Evolutionary conservation across 2,113 vertebrate genomes (phyloP).

Genomic region (Callipepla squamata): DNA sequence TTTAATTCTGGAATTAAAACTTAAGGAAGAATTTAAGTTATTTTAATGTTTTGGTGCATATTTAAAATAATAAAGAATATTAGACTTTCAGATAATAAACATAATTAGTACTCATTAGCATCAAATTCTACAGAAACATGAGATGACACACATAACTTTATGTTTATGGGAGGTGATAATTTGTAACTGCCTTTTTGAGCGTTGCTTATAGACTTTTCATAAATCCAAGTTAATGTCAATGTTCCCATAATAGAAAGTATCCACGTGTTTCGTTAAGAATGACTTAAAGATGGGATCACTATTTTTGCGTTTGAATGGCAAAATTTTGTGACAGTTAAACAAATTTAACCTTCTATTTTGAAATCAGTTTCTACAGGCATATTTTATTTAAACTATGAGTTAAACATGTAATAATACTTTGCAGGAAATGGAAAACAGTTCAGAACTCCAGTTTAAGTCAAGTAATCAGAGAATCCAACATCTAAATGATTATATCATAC

Average conservation of each 20-base stretch:
- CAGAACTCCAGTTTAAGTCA: neutral
- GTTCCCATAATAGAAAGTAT: neutral
- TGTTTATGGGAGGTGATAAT: neutral
- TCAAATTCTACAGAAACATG: neutral
- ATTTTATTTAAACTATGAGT: neutral
- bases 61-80: neutral
- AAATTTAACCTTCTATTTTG: neutral
- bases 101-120: neutral
- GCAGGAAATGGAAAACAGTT: neutral
- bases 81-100: neutral
- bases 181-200: neutral
- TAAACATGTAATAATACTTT: neutral
- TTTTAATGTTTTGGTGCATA: neutral
- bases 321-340: neutral
- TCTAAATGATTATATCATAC: neutral
- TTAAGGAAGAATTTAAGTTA: rapidly evolving
- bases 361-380: neutral
- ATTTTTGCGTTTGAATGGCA: neutral
- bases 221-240: neutral
- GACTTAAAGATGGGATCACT: neutral
- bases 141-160: neutral
- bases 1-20: neutral
- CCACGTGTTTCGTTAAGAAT: neutral
- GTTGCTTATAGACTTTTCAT: neutral
- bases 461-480: neutral